Evolutionary conservation across 2,888 invertebrate species (phyloP), one percentile per base, ranked within the genome.

Genomic region (Caenorhabditis panamensis): DNA sequence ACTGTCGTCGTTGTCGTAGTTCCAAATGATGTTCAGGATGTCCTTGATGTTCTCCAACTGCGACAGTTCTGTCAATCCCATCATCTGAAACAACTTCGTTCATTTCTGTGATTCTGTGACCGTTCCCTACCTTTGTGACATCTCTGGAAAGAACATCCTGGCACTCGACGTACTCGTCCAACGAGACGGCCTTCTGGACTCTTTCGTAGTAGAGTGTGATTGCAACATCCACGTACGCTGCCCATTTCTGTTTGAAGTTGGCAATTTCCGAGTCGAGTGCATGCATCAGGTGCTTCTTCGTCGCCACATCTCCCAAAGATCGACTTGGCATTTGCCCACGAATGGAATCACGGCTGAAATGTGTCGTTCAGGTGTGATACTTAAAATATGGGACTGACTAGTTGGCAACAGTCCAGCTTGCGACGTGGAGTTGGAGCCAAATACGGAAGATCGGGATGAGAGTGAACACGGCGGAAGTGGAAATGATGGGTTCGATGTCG

Each of bases 121-220:
- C 13, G 13, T 13, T 13, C 13, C 16, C 9, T 49, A 77, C 77
- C 51, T 67, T 69, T 0, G 67, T 75, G 18, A 80, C 54, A 18
- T 80, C 72, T 16, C 67, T 51, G 1, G 66, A 41, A 1, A 80
- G 49, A 24, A 66, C 41, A 20, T 71, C 54, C 53, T 80, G 80
- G 51, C 76, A 75, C 36, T 75, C 80, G 2, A 63, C 71, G 53
- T 80, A 80, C 36, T 80, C 80, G 20, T 80, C 80, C 53, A 80
- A 11, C 11, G 80, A 80, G 16, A 67, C 61, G 2, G 80, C 80
- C 31, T 79, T 79, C 28, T 49, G 54, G 13, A 79, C 59, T 26
- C 63, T 49, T 36, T 79, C 79, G 53, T 69, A 63, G 56, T 79
- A 79, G 18, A 69, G 31, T 0, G 54, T 9, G 20, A 79, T 58